Evolutionary conservation across 2,888 invertebrate species (phyloP).

Genomic region (Cataglyphis cursor): DNA sequence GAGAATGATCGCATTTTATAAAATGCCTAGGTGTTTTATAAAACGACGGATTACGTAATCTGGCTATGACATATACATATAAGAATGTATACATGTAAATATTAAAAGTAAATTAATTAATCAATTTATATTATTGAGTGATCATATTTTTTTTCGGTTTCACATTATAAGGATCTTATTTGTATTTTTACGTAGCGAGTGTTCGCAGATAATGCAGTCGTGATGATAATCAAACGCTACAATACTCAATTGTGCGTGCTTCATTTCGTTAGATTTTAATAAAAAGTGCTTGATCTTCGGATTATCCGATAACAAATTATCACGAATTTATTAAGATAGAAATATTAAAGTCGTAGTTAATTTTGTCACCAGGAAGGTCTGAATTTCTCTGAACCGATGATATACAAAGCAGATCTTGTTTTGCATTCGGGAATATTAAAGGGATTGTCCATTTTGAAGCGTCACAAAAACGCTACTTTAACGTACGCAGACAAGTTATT

Average conservation of each 20-base stretch:
- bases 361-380: neutral
- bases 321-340: neutral
- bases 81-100: neutral
- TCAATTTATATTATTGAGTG: neutral
- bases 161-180: neutral
- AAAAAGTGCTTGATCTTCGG: neutral
- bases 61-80: too few species aligned
- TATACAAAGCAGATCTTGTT: slow-evolving; percentile 7
- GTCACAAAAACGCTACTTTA: neutral
- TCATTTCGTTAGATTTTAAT: neutral
- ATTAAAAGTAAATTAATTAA: neutral
- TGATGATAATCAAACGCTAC: neutral
- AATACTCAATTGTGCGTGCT: neutral
- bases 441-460: slow-evolving; percentile 38
- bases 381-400: neutral
- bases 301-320: neutral
- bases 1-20: too few species aligned
- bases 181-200: neutral
- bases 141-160: neutral
- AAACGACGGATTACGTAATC: too few species aligned
- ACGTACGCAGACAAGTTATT: slow-evolving; percentile 22
- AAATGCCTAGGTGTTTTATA: too few species aligned
- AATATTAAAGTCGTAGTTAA: neutral
- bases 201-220: slow-evolving; percentile 11
- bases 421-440: slow-evolving; percentile 38